Conservation (phyloP, 2,888 invertebrate genomes). For the Amiota communis region DNA sequence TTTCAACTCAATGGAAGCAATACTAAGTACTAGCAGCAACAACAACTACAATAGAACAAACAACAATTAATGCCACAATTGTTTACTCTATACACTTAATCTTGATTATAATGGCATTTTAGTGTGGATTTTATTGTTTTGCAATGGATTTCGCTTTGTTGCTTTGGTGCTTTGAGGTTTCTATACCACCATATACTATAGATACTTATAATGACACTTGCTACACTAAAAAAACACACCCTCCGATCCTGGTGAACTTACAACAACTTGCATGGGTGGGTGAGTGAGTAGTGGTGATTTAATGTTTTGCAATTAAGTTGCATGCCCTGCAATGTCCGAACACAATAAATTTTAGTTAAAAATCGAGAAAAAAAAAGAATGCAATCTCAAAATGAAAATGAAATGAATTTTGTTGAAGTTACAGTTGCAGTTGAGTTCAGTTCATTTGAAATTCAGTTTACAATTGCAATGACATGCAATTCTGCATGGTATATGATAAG, state of each 20-base stretch:
- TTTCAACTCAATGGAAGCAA: not conserved
- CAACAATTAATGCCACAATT: slow-evolving; percentile 11
- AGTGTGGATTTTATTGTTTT: slow-evolving; percentile 10
- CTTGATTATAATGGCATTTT: slow-evolving; percentile 11
- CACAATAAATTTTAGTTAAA: slow-evolving; percentile 6
- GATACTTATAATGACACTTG: no score
- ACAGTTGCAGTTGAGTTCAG: not conserved
- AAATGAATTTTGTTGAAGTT: slow-evolving; percentile 2
- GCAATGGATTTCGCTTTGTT: not conserved
- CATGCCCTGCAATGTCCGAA: not conserved
- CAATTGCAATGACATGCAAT: no score
- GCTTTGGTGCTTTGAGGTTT: no score
- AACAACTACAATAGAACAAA: not conserved
- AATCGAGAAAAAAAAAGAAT: not conserved
- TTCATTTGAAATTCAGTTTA: no score
- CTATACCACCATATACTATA: no score
- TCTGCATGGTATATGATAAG: no score
- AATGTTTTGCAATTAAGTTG: not conserved
- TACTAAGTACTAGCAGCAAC: not conserved
- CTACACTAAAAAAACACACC: no score
- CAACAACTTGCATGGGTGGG: no score
- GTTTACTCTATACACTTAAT: slow-evolving; percentile 14
- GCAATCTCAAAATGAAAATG: slow-evolving; percentile 1
- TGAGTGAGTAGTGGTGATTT: not conserved
- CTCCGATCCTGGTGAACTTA: no score